Evolutionary conservation across 2,888 invertebrate species (phyloP), one percentile per base, ranked within the genome.

Genomic region (Rhopalosiphum nymphaeae): DNA sequence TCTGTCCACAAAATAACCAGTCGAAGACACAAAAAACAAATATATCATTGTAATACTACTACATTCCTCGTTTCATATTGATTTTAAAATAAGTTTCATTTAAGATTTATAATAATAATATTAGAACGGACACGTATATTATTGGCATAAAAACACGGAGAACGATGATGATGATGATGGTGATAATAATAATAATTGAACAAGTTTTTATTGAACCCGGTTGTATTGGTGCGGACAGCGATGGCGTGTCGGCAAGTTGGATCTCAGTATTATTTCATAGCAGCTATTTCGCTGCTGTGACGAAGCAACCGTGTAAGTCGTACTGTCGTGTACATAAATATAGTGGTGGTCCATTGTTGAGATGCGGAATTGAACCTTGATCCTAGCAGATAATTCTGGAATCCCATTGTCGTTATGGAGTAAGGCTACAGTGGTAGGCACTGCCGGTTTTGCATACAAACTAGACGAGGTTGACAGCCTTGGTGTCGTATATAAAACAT

Each of bases 311-410:
- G 36, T 36, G 85, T 44, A 85, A 85, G 85, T 85, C 85, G 42
- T 44, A 44, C 44, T 85, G 85, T 85, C 44, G 26, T 85, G 85
- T 85, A 44, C 26, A 85, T 78, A 78, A 78, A 78, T 36, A 36
- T 29, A 26, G n/a, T 29, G n/a, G 87, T n/a, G 89, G n/a, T 67
- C 67, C 90, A 91, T 91, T 91, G 90, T 91, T 78, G 67, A 91
- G 67, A 91, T 25, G 44, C 49, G 67, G 67, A 91, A 49, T 90
- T n/a, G 67, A 46, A 78, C 90, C 90, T 90, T n/a, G 67, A 46
- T 91, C 90, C 90, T 78, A 0, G 49, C 67, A 21, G 90, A 36
- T n/a, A 67, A 44, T 67, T 67, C 49, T 78, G 78, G 44, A 49
- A 53, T 78, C 49, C 78, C 91, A 91, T 91, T 91, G 91, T 91